A percentile compares a stretch with the other conserved stretches of the same genome.
Conservation (phyloP, 2,888 invertebrate genomes). For the Orthosia gothica region DNA sequence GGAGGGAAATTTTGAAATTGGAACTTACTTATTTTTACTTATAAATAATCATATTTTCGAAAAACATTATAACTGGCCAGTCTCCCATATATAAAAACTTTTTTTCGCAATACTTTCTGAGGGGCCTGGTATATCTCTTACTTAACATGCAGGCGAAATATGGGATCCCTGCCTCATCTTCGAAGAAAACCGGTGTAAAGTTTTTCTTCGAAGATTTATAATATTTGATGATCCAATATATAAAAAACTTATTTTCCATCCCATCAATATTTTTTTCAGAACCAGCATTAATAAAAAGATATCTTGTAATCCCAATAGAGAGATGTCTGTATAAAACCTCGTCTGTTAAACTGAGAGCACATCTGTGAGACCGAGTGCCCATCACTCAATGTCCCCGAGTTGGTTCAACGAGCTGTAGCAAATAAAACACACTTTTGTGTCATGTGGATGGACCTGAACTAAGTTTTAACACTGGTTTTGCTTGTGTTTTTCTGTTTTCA, state of each 20-base stretch:
- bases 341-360: not conserved
- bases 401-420: constrained; percentile 8
- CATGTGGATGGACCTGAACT: not conserved
- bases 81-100: too few species aligned
- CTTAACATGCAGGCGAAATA: too few species aligned
- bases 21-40: too few species aligned
- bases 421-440: constrained; percentile 10
- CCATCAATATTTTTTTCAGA: not conserved
- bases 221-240: too few species aligned
- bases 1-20: too few species aligned
- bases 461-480: constrained; percentile 1
- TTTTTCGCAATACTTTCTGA: too few species aligned
- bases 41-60: too few species aligned
- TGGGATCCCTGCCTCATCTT: too few species aligned
- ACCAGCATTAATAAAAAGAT: not conserved
- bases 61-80: too few species aligned
- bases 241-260: not conserved
- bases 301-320: constrained; percentile 2
- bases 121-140: too few species aligned
- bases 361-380: constrained; percentile 5
- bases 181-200: too few species aligned
- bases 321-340: constrained; percentile 7
- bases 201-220: too few species aligned
- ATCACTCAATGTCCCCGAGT: constrained; percentile 25
- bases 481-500: not conserved